Evolutionary conservation across 2,113 vertebrate genomes (phyloP), one percentile per base, ranked within the genome.

Genomic region (Myiozetetes cayanensis): DNA sequence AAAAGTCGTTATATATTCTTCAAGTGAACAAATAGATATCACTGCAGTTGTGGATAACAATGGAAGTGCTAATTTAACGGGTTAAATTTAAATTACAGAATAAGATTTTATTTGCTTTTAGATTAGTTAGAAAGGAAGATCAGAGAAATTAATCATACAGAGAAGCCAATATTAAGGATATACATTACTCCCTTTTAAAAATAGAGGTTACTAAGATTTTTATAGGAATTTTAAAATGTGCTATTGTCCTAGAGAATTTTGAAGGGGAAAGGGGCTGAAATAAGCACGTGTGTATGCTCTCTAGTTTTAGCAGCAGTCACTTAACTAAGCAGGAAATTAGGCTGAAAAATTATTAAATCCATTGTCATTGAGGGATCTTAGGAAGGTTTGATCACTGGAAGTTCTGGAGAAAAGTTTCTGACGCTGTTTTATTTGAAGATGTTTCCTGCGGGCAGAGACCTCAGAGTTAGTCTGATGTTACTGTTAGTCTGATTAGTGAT

Each of bases 211-310:
- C 14, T 12, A 23, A 11, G 2, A 13, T 47, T 67, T 87, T 65
- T 47, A 3, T 72, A 65, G 19, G 43, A 6, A 27, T 75, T 49
- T 68, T 4, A 83, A 90, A 82, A 24, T 24, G 14, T 44, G 14
- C 28, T 90, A 0, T 44, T 75, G 9, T 33, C 30, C 28, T 62
- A 18, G 18, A 58, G 44, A 66, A 76, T 53, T 87, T 72, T 56
- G 22, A 73, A 90, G 46, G 16, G 39, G 6, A 3, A 74, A 35
- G 14, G 8, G 14, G 3, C 31, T 87, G 21, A 37, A 75, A 68
- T 37, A 66, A 80, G 20, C 10, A 49, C 0, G 0, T 6, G 1
- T 25, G 3, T 18, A 5, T 52, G 24, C 16, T 39, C 21, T 78
- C 35, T 22, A 59, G 41, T 61, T 88, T 33, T 59, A 65, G n/a